These are phyloP conservation scores for Lineus longissimus DNA, from an alignment of 1,140 invertebrate genomes.

Conservation along the genomic window DNA sequence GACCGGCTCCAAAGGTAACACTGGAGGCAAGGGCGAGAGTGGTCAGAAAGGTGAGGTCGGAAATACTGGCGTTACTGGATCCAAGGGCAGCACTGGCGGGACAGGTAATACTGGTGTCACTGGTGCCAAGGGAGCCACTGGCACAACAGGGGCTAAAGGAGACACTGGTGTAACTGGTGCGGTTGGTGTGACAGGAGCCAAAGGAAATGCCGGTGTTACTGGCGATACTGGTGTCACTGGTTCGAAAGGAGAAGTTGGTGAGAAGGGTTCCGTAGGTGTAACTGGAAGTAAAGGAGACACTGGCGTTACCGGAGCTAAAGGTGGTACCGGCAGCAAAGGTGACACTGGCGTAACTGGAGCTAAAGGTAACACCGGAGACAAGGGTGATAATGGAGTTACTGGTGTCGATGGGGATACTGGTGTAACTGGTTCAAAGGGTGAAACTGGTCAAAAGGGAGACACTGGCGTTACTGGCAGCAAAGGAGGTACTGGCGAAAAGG, in stretches of 20 bases:
- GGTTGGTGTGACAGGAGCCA: background rate
- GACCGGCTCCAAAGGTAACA: background rate
- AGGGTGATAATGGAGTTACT: no score
- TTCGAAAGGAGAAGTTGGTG: background rate
- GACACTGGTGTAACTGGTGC: background rate
- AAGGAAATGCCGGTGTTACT: background rate
- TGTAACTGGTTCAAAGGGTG: background rate
- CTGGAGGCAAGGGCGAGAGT: background rate
- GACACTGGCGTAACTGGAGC: background rate
- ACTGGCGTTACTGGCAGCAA: background rate
- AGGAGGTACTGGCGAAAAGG: background rate
- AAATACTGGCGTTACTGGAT: background rate
- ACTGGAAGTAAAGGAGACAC: background rate
- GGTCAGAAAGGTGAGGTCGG: background rate
- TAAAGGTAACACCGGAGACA: background rate
- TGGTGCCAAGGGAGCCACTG: background rate
- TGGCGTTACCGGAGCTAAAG: background rate
- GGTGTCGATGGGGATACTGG: no score
- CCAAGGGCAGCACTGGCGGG: no score
- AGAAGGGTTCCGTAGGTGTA: background rate
- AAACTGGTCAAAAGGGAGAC: no score
- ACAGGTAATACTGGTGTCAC: no score
- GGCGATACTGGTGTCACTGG: background rate
- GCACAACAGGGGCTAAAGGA: background rate
- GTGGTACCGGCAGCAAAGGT: no score